Evolutionary conservation across 2,888 invertebrate genomes (phyloP).

Genomic region (Gryllus longicercus): DNA sequence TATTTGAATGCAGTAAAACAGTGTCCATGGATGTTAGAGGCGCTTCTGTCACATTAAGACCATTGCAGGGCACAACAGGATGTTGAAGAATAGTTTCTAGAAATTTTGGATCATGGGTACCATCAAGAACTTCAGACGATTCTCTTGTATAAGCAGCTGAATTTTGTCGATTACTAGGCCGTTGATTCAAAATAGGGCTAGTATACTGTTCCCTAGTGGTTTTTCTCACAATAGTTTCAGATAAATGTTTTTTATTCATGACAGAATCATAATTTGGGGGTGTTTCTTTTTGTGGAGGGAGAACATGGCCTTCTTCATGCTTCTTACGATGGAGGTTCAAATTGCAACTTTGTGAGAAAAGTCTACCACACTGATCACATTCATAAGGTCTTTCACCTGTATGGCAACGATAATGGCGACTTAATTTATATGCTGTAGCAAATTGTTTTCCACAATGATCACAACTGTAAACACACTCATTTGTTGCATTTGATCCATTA

Average conservation of each 20-base stretch:
- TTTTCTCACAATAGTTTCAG: not conserved
- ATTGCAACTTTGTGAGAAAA: conserved; percentile 40
- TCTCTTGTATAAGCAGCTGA: not conserved
- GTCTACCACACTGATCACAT: conserved; percentile 37
- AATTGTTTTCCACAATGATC: conserved; percentile 40
- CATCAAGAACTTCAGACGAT: conserved; percentile 5
- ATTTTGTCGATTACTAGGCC: not conserved
- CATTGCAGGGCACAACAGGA: conserved; percentile 19
- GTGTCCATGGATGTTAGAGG: conserved; percentile 25
- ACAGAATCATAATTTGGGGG: conserved; percentile 2
- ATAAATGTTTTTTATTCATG: conserved; percentile 23
- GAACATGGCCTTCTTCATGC: conserved; percentile 31
- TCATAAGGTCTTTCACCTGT: conserved; percentile 39
- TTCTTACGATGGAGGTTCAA: conserved; percentile 39
- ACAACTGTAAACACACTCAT: conserved; percentile 34
- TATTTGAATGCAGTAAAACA: conserved; percentile 22
- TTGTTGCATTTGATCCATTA: not conserved
- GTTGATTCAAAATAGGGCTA: conserved; percentile 11
- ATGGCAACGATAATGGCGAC: conserved; percentile 39
- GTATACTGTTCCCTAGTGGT: conserved; percentile 17
- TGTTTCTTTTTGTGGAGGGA: conserved; percentile 11
- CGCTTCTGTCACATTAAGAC: conserved; percentile 4
- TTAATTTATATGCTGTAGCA: conserved; percentile 38
- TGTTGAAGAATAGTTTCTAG: conserved; percentile 26
- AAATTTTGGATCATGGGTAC: conserved; percentile 25